Evolutionary conservation across 2,113 vertebrate genomes (phyloP), one percentile per base, ranked within the genome.

Genomic region (Proteles cristata): DNA sequence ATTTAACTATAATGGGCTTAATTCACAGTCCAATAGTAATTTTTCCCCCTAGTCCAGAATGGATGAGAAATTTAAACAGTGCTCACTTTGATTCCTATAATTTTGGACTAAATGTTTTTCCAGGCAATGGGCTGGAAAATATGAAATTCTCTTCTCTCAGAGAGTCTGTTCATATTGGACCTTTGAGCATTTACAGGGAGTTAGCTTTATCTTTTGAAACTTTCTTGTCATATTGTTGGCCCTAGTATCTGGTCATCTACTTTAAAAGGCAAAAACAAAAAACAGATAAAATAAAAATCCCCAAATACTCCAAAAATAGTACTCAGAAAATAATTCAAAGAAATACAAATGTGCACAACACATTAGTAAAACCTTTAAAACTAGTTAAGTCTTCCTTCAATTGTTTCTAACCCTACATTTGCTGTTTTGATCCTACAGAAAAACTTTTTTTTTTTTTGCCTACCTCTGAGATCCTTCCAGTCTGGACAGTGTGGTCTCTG

Each of bases 101-200:
- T 93, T 65, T 93, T 89, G 65, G 7, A 10, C 39, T 90, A 87
- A 92, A 86, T 28, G 45, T 90, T 96, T 96, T 92, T 65, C 76
- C 11, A 83, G 77, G 90, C 73, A 97, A 19, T 96, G 82, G 63
- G 76, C 48, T 97, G 82, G 86, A 94, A 97, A 97, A 87, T 86
- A 48, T 74, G 68, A 88, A 86, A 76, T 80, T 92, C 55, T 87
- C 25, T 93, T 85, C 35, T 45, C 53, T 88, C 69, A 45, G n/a
- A 7, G 39, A 81, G 21, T 39, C 79, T 91, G 7, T 88, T 95
- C 66, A 39, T 73, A 50, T 58, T 83, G 55, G 69, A 31, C 61
- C 74, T 94, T 82, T 97, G 88, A 88, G 63, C 53, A 66, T 69
- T 65, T 83, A 31, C 21, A 88, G 58, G 48, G 7, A 85, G 45